A percentile compares a stretch with the other conserved stretches of the same genome.
These are phyloP conservation scores for Macroglossus sobrinus DNA, from an alignment of 2,113 vertebrate species.

Conservation along the genomic window DNA sequence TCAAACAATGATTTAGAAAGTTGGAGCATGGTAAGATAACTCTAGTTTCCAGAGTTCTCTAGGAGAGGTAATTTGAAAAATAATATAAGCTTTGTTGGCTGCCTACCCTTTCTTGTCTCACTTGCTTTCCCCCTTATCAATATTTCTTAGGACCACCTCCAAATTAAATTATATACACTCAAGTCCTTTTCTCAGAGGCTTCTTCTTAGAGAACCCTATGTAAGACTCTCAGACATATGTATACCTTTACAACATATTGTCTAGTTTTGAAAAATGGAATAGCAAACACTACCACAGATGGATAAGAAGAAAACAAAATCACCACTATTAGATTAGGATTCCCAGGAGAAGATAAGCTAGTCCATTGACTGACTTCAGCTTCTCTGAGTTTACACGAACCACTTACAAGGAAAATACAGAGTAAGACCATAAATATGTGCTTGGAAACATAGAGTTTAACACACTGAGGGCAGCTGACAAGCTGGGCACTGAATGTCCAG, in stretches of 20 bases:
- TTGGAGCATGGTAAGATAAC: background rate
- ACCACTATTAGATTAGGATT: too few species aligned
- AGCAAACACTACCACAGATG: background rate
- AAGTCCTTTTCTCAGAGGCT: background rate
- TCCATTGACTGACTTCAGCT: too few species aligned
- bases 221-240: background rate
- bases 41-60: background rate
- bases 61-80: background rate
- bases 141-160: background rate
- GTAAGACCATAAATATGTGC: background rate
- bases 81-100: background rate
- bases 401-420: background rate
- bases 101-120: background rate
- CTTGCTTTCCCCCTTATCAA: background rate
- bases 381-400: background rate
- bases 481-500: background rate
- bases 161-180: background rate
- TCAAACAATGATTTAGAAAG: background rate
- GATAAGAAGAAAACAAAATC: background rate
- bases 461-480: background rate
- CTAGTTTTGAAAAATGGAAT: background rate
- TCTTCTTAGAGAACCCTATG: background rate
- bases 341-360: too few species aligned
- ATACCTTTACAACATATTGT: background rate
- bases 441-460: background rate